Percentiles rank a stretch among this genome's conserved stretches.
Conservation (phyloP, 2,888 invertebrate genomes). For the Apeira syringaria region DNA sequence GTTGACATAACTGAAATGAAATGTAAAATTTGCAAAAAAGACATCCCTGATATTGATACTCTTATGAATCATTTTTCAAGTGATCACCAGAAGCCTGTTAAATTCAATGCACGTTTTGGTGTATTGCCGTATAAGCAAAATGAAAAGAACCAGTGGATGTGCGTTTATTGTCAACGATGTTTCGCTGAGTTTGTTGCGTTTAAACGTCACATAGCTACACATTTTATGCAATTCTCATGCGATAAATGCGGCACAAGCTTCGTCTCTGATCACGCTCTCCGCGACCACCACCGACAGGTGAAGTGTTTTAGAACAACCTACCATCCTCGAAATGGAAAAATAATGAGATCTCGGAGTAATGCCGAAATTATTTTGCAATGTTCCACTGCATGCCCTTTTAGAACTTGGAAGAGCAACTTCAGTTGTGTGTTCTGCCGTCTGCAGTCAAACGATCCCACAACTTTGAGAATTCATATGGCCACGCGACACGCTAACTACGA, state of each 20-base stretch:
- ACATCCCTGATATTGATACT: slow-evolving; percentile 58
- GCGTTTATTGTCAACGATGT: slow-evolving; percentile 64
- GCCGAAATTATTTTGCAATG: slow-evolving; percentile 73
- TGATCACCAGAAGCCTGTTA: slow-evolving; percentile 64
- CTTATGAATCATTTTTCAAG: slow-evolving; percentile 65
- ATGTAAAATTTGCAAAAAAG: slow-evolving; percentile 64
- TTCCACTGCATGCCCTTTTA: slow-evolving; percentile 70
- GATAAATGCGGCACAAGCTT: slow-evolving; percentile 74
- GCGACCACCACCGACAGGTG: slow-evolving; percentile 69
- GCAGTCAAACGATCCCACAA: slow-evolving; percentile 66
- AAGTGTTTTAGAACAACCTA: slow-evolving; percentile 70
- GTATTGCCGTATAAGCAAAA: slow-evolving; percentile 70
- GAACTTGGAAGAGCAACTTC: slow-evolving; percentile 74
- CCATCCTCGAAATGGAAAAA: slow-evolving; percentile 67
- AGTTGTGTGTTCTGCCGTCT: slow-evolving; percentile 74
- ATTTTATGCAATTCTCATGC: slow-evolving; percentile 70
- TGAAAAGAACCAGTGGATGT: slow-evolving; percentile 53
- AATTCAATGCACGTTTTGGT: slow-evolving; percentile 67
- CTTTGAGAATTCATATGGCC: slow-evolving; percentile 60
- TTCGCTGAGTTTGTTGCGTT: slow-evolving; percentile 60
- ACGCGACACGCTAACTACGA: slow-evolving; percentile 66
- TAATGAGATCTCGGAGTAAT: slow-evolving; percentile 62
- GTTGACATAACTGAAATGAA: slow-evolving; percentile 70
- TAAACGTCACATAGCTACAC: slow-evolving; percentile 66
- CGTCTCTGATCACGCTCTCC: slow-evolving; percentile 65